Percentiles rank a stretch among this genome's conserved stretches.
These are phyloP conservation scores for Ophonus ardosiacus DNA, from an alignment of 2,888 invertebrate species.

Conservation along the genomic window DNA sequence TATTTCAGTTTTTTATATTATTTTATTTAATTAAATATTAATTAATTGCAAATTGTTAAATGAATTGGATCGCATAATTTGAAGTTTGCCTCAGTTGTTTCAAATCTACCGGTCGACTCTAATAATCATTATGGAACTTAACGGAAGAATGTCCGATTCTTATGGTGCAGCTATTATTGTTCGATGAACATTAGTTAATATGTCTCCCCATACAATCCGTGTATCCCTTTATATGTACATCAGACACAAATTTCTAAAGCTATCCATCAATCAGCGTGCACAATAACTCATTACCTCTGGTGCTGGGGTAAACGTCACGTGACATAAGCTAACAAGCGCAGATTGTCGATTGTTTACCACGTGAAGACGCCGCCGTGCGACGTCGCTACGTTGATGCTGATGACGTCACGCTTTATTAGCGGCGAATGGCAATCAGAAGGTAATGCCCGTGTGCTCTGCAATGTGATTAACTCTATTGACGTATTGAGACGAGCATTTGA, in stretches of 20 bases:
- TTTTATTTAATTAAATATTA: too few species aligned
- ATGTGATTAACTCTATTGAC: conserved; percentile 63
- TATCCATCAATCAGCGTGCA: conserved; percentile 36
- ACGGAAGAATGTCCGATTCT: too few species aligned
- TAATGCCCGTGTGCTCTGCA: conserved; percentile 61
- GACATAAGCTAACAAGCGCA: conserved; percentile 44
- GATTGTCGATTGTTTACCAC: conserved; percentile 41
- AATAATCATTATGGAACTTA: too few species aligned
- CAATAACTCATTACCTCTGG: conserved; percentile 44
- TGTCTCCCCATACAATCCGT: background rate
- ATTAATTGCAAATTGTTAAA: too few species aligned
- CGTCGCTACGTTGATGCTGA: conserved; percentile 18
- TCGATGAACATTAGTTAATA: background rate
- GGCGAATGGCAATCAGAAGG: conserved; percentile 59
- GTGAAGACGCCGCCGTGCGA: conserved; percentile 41
- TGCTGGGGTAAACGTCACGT: conserved; percentile 30
- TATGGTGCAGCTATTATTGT: too few species aligned
- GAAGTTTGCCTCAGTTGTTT: too few species aligned
- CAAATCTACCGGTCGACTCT: too few species aligned
- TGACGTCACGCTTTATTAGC: conserved; percentile 64
- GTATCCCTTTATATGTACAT: background rate
- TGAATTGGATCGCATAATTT: too few species aligned
- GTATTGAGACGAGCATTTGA: conserved; percentile 64
- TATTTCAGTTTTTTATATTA: too few species aligned
- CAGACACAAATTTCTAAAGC: conserved; percentile 1